Evolutionary conservation across 2,888 invertebrate genomes (phyloP).

Genomic region (Gryllus longicercus): DNA sequence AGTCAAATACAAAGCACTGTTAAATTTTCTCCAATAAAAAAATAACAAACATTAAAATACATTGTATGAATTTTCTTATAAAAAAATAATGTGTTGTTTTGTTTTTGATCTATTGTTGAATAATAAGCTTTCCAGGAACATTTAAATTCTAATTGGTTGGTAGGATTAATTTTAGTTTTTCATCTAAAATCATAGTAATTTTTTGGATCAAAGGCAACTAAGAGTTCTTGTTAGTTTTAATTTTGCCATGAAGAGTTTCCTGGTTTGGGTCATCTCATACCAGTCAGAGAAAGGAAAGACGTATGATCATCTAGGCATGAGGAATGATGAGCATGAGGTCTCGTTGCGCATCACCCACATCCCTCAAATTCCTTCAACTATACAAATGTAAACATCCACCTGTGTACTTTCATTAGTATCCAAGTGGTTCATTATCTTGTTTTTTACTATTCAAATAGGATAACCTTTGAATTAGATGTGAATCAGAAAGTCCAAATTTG

Average conservation of each 20-base stretch:
- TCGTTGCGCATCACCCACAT: neutral
- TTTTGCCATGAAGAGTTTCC: neutral
- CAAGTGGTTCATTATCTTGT: too few relatives aligned
- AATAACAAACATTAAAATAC: neutral
- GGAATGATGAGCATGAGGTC: slow-evolving; percentile 2
- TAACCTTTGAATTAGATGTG: too few relatives aligned
- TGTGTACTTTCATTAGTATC: neutral
- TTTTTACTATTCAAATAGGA: too few relatives aligned
- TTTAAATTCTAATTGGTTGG: neutral
- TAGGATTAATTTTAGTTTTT: neutral
- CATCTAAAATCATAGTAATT: neutral
- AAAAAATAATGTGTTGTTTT: neutral
- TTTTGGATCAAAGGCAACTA: slow-evolving; percentile 11
- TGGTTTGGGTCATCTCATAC: neutral
- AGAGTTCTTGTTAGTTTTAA: neutral
- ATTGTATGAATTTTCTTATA: too few relatives aligned
- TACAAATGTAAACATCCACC: neutral
- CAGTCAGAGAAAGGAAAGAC: neutral
- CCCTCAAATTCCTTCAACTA: neutral
- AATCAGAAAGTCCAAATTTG: too few relatives aligned
- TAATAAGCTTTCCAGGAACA: neutral
- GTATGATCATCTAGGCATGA: neutral
- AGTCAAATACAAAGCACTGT: neutral
- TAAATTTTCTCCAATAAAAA: neutral
- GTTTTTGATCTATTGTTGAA: neutral